Percentiles rank a stretch among this genome's conserved stretches.
Evolutionary conservation across 2,113 vertebrate genomes (phyloP).

Genomic region (Spermophilus dauricus): DNA sequence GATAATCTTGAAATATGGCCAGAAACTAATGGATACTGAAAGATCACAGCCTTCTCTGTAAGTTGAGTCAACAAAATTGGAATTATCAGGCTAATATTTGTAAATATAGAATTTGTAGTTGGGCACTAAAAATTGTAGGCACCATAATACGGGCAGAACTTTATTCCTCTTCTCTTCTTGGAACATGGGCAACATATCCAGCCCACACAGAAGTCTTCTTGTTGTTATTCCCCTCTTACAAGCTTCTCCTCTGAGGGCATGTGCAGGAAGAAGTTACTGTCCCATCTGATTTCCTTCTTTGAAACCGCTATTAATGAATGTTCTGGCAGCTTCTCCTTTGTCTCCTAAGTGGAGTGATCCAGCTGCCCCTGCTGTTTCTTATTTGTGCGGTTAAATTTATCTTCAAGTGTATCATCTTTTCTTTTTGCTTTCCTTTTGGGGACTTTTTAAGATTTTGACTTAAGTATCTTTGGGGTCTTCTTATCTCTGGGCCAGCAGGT

Average conservation of each 20-base stretch:
- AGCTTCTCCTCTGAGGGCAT: conserved; percentile 86
- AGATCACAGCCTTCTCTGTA: conserved; percentile 92
- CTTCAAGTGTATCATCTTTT: conserved; percentile 24
- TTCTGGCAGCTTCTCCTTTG: not conserved
- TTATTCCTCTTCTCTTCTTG: conserved; percentile 96
- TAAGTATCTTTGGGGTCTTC: not conserved
- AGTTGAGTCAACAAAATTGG: conserved; percentile 92
- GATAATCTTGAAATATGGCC: conserved; percentile 91
- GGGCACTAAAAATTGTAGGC: conserved; percentile 94
- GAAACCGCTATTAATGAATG: not conserved
- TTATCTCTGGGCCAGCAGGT: not conserved
- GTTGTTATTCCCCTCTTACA: conserved; percentile 92
- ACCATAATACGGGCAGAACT: conserved; percentile 92
- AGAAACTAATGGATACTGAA: conserved; percentile 91
- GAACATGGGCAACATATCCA: conserved; percentile 93
- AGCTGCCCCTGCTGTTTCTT: not conserved
- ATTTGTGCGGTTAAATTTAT: conserved; percentile 31
- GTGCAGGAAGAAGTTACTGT: not conserved
- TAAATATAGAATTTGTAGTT: conserved; percentile 93
- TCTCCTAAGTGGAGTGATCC: not conserved
- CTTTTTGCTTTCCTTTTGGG: conserved; percentile 21
- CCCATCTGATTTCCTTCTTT: not conserved
- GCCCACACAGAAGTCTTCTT: conserved; percentile 91
- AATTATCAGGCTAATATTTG: conserved; percentile 94
- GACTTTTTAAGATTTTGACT: not conserved